Evolutionary conservation across 35 echinoderm and acorn worm species (phyloP), one percentile per base, ranked within the genome.

Genomic region (Heliocidaris tuberculata): DNA sequence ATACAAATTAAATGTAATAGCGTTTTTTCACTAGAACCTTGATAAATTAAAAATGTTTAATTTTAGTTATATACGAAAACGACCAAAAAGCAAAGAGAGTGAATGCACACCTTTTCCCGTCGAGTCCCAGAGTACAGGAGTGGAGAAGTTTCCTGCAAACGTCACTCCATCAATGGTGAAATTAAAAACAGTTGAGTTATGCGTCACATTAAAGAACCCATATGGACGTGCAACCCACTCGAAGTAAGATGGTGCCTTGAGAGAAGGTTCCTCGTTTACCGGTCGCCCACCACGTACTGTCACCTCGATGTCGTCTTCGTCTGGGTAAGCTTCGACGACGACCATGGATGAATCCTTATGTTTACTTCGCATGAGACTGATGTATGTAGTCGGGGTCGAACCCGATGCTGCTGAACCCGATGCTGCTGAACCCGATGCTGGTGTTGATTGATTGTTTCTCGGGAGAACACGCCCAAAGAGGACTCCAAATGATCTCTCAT

Each of bases 171-270:
- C 88, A 13, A 97, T 92, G 6, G 96, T 96, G 90, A 99, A 96
- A 91, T 96, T 86, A 49, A 99, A 99, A 2, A 88, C 35, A 5
- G 98, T 99, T 30, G 87, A 92, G 21, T 94, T 94, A 1, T 85
- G 52, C 32, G 98, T 97, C 17, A 99, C 98, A 31, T 97, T 99
- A 94, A 97, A 99, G 30, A 90, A 97, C 15, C 98, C 98, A 92
- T 94, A 95, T 17, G 86, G 95, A n/a, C 71, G 61, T 54, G 96
- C 94, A 15, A 94, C 93, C 95, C 96, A 99, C 86, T 95, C 61
- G 50, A 99, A 99, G 59, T 97, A 48, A 24, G 98, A 31, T 12
- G 98, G 96, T 54, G 94, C 50, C 35, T 54, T 29, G 17, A 92
- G 19, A 61, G 85, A 78, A 13, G 97, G 96, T 27, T 97, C 70